Base-by-base conservation (phyloP, 2,113 vertebrate genomes). In the Seriola quinqueradiata region DNA sequence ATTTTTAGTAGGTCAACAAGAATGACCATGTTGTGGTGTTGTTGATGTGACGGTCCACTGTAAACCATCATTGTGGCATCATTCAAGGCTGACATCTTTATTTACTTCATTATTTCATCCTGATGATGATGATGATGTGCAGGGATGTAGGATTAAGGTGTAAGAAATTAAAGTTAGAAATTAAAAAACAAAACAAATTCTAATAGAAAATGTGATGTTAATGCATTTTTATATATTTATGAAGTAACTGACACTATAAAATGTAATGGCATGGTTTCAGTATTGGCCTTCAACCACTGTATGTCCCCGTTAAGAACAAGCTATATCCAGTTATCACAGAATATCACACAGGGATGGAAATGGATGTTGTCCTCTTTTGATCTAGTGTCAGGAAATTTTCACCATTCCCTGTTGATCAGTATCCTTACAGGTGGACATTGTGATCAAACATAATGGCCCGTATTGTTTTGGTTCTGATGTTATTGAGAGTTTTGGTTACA, bases 381-480 rank as follows among this genome's bases (percentile, higher is more conserved):
- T 36, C 34, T 42, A 10, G 40, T 42, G 10, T 50, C 32, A 42
- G 59, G 21, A 40, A 12, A 68, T 25, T 32, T 10, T 68, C 17
- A 0, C 0, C 3, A 11, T 57, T 59, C 36, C 34, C 4, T 6
- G 8, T 28, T 60, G 40, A 85, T 79, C 66, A 78, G 59, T 58
- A 46, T 4, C 14, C 14, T 23, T 0, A 8, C 19, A 46, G 34
- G 34, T 52, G 28, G 60, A 21, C 46, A 60, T 64, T 54, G 25
- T 54, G 70, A 69, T 79, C 55, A 70, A 48, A 67, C 9, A 69
- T 7, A 60, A 61, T 21, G 64, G 16, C 52, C 11, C 21, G 3
- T 58, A 70, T 55, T 70, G 71, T 48, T 66, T n/a, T 17, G 46
- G 13, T 3, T 25, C 42, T 36, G n/a, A 38, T 71, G 23, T 19